Percentiles rank a stretch among this genome's conserved stretches.
phyloP scores from a whole-genome alignment of 2,888 invertebrate species.

The Pasiphila rectangulata region DNA sequence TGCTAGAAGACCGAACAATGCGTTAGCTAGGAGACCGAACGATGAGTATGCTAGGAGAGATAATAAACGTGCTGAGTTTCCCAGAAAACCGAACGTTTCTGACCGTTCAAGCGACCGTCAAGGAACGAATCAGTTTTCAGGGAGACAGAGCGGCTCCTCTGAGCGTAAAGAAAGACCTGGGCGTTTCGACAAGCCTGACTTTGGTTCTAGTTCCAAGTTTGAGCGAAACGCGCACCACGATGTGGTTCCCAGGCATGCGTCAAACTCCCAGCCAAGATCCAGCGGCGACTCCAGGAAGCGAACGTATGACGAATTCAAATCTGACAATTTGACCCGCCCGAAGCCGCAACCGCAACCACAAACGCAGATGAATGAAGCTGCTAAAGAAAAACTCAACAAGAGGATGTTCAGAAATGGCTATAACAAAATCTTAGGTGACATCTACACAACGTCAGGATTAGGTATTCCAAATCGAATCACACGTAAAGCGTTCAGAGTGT shows the following conservation, averaged over 20 bases:
- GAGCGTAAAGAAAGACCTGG: constrained; percentile 1
- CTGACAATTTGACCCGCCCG: not conserved
- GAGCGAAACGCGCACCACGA: constrained; percentile 2
- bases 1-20: not conserved
- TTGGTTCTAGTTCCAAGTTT: not conserved
- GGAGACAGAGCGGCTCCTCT: not conserved
- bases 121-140: constrained; percentile 8
- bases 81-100: constrained; percentile 1
- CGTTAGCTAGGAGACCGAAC: constrained; percentile 6
- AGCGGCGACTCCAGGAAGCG: constrained; percentile 6
- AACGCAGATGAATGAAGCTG: not conserved
- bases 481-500: not conserved
- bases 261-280: not conserved
- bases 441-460: not conserved
- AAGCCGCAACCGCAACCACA: not conserved
- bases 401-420: not conserved
- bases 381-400: not conserved
- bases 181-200: not conserved
- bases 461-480: not conserved
- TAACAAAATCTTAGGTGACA: constrained; percentile 1
- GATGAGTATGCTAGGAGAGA: not conserved
- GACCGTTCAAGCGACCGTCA: constrained; percentile 3
- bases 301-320: constrained; percentile 6
- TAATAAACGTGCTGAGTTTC: not conserved
- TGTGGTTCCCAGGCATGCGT: not conserved